Conservation (phyloP, 2,113 vertebrate genomes). For the Calonectris borealis region DNA sequence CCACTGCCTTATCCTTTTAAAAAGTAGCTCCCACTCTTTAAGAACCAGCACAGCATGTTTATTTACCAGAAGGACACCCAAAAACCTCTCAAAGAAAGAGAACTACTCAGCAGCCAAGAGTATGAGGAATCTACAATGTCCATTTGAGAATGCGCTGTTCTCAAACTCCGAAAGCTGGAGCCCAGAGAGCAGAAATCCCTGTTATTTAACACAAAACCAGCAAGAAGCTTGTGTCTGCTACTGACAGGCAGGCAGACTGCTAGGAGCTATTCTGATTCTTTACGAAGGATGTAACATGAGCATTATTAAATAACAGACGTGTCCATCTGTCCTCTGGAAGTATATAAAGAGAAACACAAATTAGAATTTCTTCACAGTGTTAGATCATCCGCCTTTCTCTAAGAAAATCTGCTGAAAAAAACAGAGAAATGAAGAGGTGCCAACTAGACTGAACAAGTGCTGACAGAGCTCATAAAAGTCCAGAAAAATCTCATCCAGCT, state of each 20-base stretch:
- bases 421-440: constrained; percentile 46
- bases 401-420: constrained; percentile 55
- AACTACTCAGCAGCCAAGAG: not conserved
- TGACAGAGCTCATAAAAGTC: constrained; percentile 65
- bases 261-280: constrained; percentile 41
- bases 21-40: not conserved
- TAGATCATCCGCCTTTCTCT: constrained; percentile 51
- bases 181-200: not conserved
- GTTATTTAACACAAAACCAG: constrained; percentile 20
- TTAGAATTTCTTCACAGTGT: constrained; percentile 59
- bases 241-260: constrained; percentile 53
- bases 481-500: constrained; percentile 50
- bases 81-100: not conserved
- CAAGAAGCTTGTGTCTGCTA: constrained; percentile 24
- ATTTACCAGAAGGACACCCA: not conserved
- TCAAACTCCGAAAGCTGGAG: not conserved
- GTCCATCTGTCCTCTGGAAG: constrained; percentile 64
- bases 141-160: not conserved
- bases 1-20: not conserved
- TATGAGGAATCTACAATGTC: not conserved
- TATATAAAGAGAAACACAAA: constrained; percentile 53
- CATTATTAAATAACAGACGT: constrained; percentile 57
- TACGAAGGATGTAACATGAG: constrained; percentile 47
- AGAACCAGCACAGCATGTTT: not conserved
- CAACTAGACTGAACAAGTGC: constrained; percentile 65